phyloP scores from a whole-genome alignment of 2,113 vertebrate species.

The Dipodomys ordii region DNA sequence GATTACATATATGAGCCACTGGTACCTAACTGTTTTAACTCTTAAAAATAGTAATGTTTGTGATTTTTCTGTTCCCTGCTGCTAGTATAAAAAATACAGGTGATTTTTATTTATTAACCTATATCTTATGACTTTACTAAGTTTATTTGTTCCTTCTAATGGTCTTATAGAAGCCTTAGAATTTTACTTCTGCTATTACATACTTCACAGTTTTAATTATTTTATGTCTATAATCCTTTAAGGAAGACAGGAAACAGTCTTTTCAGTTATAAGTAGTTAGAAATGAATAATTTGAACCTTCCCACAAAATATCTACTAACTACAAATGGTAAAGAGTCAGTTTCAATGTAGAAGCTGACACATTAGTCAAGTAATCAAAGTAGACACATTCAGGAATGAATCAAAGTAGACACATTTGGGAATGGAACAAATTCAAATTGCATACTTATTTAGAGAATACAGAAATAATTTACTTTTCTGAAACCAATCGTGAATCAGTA shows the following conservation, averaged over 20 bases:
- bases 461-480: conserved; percentile 40
- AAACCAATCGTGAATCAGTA: conserved; percentile 5
- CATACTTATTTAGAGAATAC: not conserved
- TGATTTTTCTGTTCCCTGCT: not conserved
- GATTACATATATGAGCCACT: no score
- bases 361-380: not conserved
- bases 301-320: not conserved
- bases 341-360: not conserved
- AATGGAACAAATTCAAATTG: not conserved
- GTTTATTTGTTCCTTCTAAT: not conserved
- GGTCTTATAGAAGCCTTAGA: not conserved
- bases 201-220: not conserved
- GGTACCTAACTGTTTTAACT: no score
- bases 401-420: no score
- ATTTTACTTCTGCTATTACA: conserved; percentile 7
- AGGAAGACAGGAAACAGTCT: not conserved
- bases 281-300: not conserved
- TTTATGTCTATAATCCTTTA: not conserved
- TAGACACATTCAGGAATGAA: not conserved
- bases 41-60: not conserved
- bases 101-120: not conserved
- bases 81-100: not conserved
- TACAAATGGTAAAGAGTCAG: not conserved
- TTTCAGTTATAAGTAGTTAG: not conserved
- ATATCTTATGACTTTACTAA: not conserved